Evolutionary conservation across 35 echinoderm and acorn worm genomes (phyloP).

Genomic region (Ophioderma brevispina): DNA sequence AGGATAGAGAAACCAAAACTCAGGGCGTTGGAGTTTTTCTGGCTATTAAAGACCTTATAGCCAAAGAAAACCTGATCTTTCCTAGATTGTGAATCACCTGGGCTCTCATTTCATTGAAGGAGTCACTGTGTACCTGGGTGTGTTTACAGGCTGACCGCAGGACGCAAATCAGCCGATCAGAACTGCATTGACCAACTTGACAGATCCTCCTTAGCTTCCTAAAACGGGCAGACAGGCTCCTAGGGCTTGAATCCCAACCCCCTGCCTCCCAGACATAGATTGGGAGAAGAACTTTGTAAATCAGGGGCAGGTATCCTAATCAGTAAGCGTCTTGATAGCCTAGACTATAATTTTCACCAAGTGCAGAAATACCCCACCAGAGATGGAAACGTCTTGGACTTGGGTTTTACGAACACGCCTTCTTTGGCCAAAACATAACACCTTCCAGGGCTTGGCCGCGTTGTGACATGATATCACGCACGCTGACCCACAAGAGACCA

Average conservation of each 20-base stretch:
- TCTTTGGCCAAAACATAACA: neutral
- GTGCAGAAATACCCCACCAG: slow-evolving; percentile 10
- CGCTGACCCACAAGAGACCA: slow-evolving; percentile 13
- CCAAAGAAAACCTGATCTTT: slow-evolving; percentile 7
- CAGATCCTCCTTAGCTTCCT: neutral
- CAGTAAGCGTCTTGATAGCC: slow-evolving; percentile 3
- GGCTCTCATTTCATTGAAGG: slow-evolving; percentile 31
- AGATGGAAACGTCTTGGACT: slow-evolving; percentile 12
- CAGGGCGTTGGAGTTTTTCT: slow-evolving; percentile 36
- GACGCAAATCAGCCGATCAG: neutral
- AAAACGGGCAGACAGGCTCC: slow-evolving; percentile 16
- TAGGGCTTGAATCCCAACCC: slow-evolving; percentile 40
- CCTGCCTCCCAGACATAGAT: slow-evolving; percentile 17
- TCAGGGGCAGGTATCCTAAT: slow-evolving; percentile 19
- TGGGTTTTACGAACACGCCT: slow-evolving; percentile 31
- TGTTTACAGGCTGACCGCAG: neutral
- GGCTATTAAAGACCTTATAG: slow-evolving; percentile 7
- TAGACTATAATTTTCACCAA: slow-evolving; percentile 24
- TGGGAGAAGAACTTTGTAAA: slow-evolving; percentile 5
- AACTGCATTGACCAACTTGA: neutral
- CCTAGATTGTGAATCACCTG: slow-evolving; percentile 23
- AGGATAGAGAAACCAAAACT: neutral
- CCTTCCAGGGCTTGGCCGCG: slow-evolving; percentile 26
- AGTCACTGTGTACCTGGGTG: neutral
- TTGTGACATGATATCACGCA: slow-evolving; percentile 31